Evolutionary conservation across 2,797 vertebrate genomes (phyloP), one percentile per base, ranked within the genome.

Genomic region (Sebastes flavidus): DNA sequence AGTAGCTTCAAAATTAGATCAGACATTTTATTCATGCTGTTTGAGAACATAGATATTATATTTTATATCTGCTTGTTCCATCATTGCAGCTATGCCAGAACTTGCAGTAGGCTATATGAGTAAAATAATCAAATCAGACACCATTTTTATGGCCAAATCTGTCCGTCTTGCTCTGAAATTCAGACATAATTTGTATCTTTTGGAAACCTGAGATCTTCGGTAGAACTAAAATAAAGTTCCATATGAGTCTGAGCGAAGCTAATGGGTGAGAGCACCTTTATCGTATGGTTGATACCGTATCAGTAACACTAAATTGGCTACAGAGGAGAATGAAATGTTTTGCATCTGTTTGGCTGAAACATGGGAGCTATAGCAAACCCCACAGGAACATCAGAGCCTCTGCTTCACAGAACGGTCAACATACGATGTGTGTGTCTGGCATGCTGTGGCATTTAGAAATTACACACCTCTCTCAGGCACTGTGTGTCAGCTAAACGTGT

Each of bases 381-480:
- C 72, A 59, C 75, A 84, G 71, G 81, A 81, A 81, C 62, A 78
- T 89, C 81, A 80, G 58, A 76, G 25, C 9, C 29, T 72, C 36
- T 12, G 72, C 61, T 56, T 74, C 75, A 65, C 46, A 71, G 46
- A 81, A 56, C 27, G 68, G 67, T 75, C 76, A 74, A 25, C 61
- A 34, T 49, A 75, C 13, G 14, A 10, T 71, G 77, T 54, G 77
- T 86, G 77, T 65, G 67, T 83, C 81, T 90, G 78, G 76, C 76
- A 60, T 54, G 22, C 32, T 38, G 58, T 46, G 52, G 58, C 72
- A 62, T 88, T 87, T 85, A 81, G 79, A 83, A 86, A 81, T 85
- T 82, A 86, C 72, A 61, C 54, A 81, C 1, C 36, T 82, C 77
- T 88, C 61, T 60, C 9, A 24, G 60, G 54, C 70, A 55, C 62